phyloP scores from a whole-genome alignment of 2,797 vertebrate species.

The Eulemur rubriventer region DNA sequence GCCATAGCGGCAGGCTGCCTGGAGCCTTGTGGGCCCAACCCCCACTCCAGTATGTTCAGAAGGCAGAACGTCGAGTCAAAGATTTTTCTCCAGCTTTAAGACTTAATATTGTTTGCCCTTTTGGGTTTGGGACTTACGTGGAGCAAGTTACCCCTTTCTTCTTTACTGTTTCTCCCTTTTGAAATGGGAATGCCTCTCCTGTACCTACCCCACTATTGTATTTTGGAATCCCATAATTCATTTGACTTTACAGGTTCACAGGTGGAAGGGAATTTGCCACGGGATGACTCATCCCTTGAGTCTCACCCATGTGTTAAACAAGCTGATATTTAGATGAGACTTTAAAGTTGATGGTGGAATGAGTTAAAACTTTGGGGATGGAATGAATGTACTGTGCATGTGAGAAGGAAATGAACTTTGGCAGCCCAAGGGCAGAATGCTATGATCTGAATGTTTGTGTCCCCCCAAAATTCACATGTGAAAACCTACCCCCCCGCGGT shows the following conservation, averaged over 20 bases:
- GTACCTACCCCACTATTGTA: not conserved
- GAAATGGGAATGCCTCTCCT: not conserved
- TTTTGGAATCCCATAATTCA: not conserved
- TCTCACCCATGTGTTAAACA: not conserved
- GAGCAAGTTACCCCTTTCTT: not conserved
- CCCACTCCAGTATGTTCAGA: not conserved
- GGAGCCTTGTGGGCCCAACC: not conserved
- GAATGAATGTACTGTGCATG: not conserved
- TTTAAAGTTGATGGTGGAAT: not conserved
- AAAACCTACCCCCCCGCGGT: not conserved
- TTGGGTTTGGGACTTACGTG: not conserved
- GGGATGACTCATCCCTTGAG: not conserved
- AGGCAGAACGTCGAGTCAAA: not conserved
- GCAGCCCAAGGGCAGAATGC: not conserved
- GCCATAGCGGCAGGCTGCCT: not conserved
- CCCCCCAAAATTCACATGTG: not conserved
- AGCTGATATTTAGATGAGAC: not conserved
- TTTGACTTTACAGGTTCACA: not conserved
- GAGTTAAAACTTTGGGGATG: not conserved
- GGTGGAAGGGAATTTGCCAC: not conserved
- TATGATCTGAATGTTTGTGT: not conserved
- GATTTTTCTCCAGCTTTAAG: not conserved
- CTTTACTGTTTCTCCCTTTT: not conserved
- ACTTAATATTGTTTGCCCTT: not conserved
- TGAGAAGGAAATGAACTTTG: not conserved